A percentile compares a stretch with the other conserved stretches of the same genome.
phyloP scores from a whole-genome alignment of 2,797 vertebrate species.

The Pseudotriccus pelzelni region DNA sequence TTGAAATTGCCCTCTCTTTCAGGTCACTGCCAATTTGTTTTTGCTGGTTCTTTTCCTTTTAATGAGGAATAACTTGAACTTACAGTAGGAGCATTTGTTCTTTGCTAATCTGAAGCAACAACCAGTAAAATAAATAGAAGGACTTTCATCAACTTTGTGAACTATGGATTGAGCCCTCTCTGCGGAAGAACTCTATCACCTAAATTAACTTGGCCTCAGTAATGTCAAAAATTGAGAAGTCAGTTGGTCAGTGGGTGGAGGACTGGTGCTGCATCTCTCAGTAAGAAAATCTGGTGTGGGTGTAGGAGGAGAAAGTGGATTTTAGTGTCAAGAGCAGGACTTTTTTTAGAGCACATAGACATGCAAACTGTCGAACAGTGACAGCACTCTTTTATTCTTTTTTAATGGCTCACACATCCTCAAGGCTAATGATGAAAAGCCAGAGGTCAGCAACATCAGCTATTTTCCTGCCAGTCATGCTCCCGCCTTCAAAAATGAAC shows the following conservation, averaged over 20 bases:
- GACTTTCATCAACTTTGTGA: background rate
- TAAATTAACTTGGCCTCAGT: background rate
- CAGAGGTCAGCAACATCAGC: conserved; percentile 9
- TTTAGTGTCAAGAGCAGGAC: background rate
- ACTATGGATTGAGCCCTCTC: background rate
- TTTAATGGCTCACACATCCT: background rate
- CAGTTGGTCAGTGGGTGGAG: conserved; percentile 20
- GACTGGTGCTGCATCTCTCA: background rate
- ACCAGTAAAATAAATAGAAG: background rate
- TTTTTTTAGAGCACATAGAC: background rate
- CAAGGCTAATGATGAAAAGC: conserved; percentile 12
- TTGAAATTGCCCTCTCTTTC: background rate
- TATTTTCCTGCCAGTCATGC: conserved; percentile 36
- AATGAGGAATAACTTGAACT: background rate
- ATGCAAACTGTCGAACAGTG: background rate
- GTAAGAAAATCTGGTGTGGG: background rate
- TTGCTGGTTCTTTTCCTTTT: background rate
- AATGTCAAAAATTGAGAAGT: background rate
- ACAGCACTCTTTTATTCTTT: background rate
- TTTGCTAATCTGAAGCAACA: background rate
- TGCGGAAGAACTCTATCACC: background rate
- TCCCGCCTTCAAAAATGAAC: conserved; percentile 4
- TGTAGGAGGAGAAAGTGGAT: background rate
- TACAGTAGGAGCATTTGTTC: background rate
- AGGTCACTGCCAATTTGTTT: background rate